Evolutionary conservation across 2,888 invertebrate species (phyloP).

Genomic region (Rhagonycha lutea): DNA sequence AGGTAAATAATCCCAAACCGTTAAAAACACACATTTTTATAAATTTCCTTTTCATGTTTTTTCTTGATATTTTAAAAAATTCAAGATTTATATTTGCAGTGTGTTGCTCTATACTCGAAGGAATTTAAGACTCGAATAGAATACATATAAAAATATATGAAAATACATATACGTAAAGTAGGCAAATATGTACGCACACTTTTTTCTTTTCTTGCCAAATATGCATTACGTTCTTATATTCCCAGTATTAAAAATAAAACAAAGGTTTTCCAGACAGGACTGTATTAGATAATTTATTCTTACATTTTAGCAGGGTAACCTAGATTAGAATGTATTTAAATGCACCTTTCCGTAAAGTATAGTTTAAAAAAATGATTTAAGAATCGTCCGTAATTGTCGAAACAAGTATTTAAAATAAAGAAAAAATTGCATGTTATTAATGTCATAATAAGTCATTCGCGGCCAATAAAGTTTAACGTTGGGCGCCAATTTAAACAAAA

Average conservation of each 20-base stretch:
- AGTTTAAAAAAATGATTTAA: too few species aligned
- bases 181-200: conserved; percentile 23
- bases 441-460: too few species aligned
- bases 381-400: too few species aligned
- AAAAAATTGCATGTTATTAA: too few species aligned
- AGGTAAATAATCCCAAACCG: conserved; percentile 42
- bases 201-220: conserved; percentile 2
- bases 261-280: not conserved
- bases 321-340: too few species aligned
- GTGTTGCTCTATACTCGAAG: conserved; percentile 39
- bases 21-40: conserved; percentile 43
- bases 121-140: conserved; percentile 28
- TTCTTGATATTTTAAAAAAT: conserved; percentile 38
- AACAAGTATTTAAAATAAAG: too few species aligned
- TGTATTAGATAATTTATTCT: not conserved
- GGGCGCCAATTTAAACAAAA: not conserved
- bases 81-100: conserved; percentile 41
- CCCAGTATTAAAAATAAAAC: not conserved
- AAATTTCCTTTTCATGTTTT: conserved; percentile 45
- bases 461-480: not conserved
- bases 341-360: too few species aligned
- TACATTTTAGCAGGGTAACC: too few species aligned
- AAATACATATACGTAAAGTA: conserved; percentile 31
- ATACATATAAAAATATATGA: conserved; percentile 34
- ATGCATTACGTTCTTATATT: not conserved